These are phyloP conservation scores for Papilio machaon DNA, from an alignment of 1,140 invertebrate genomes.

Conservation along the genomic window DNA sequence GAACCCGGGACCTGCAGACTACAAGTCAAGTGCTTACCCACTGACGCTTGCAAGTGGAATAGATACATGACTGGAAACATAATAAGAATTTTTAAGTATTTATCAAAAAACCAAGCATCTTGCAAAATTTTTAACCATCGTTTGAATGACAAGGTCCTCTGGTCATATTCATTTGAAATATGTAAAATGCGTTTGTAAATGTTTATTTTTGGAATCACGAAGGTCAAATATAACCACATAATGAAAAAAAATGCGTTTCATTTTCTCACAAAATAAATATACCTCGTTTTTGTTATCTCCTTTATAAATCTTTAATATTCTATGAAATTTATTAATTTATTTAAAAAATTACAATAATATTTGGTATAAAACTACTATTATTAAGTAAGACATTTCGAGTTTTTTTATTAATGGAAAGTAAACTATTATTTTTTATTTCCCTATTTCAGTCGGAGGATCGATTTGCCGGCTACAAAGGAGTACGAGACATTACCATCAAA, in stretches of 20 bases:
- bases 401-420: background rate
- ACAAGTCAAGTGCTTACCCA: too few species aligned
- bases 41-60: too few species aligned
- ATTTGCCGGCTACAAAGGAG: conserved; percentile 88
- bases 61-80: too few species aligned
- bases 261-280: background rate
- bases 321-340: background rate
- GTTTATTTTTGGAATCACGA: background rate
- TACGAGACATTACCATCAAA: conserved; percentile 88
- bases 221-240: background rate
- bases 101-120: too few species aligned
- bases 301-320: background rate
- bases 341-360: too few species aligned
- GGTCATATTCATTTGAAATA: too few species aligned
- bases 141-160: too few species aligned
- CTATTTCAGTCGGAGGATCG: conserved; percentile 86
- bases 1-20: too few species aligned
- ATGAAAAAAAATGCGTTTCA: background rate
- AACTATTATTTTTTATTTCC: conserved; percentile 33
- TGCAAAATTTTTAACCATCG: too few species aligned
- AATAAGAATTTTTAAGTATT: too few species aligned
- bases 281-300: background rate
- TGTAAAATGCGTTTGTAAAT: background rate
- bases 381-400: background rate
- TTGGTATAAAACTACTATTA: background rate